Evolutionary conservation across 2,797 vertebrate species (phyloP), one percentile per base, ranked within the genome.

Genomic region (Centropyge bicolor): DNA sequence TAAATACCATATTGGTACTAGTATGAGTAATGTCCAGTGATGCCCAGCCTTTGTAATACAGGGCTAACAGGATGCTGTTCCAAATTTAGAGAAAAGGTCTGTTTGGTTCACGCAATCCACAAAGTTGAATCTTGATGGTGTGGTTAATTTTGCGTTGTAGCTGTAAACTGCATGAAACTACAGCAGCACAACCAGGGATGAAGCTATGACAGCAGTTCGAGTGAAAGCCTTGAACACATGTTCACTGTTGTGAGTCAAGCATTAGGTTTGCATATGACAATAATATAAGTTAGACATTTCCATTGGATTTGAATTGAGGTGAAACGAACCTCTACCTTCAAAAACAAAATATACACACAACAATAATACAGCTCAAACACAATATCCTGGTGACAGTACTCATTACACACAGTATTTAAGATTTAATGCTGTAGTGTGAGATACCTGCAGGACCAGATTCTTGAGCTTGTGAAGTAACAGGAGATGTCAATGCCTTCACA

Each of bases 361-460:
- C 20, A 19, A 8, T 6, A 7, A 17, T 19, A 31, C 16, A 17
- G 41, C 41, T 22, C 19, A 31, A 17, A n/a, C 20, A 40, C 31
- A n/a, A 31, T 10, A 2, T 56, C 54, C 54, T 56, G 55, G 14
- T 36, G 35, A 59, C 38, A 9, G 8, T 40, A 40, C 2, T 40
- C 11, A 40, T 31, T 40, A 6, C 55, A 70, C 19, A 35, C 10
- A 31, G 1, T 27, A 17, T 41, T 48, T 7, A 49, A 55, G 40
- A 19, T 40, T 52, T 11, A 1, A 17, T 62, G 12, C 10, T 9
- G 14, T 19, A 41, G 17, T 51, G 17, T 8, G 48, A 36, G 27
- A 36, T 19, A 46, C 59, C 55, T 63, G 74, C 57, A 17, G 27
- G 57, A 77, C 49, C 49, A 24, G 48, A 60, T 76, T 54, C 46